Evolutionary conservation across 2,888 invertebrate species (phyloP), one percentile per base, ranked within the genome.

Genomic region (Zaprionus bogoriensis): DNA sequence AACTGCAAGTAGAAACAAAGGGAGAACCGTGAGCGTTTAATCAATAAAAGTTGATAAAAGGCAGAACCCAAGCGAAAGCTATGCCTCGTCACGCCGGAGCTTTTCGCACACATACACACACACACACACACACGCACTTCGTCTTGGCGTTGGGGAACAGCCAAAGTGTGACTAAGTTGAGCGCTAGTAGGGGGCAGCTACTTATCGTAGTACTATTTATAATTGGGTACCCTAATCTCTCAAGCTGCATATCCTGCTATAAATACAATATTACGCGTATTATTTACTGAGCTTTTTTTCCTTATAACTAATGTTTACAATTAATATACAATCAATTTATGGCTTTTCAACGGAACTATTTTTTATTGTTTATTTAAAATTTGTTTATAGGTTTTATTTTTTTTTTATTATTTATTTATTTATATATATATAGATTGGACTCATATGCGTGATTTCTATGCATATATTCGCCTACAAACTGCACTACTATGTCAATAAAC

Each of bases 1-100:
- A 6, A 54, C 85, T 77, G 77, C 53, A 86, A 85, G 46, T 48
- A 71, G 23, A 70, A 47, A 44, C 44, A 42, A 57, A 54, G 57
- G 32, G 38, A 22, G 42, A 54, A 53, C 39, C 32, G 38, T 58
- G 52, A 54, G 30, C 59, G 47, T 61, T 42, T 57, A 78, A 64
- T 83, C 57, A 79, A 71, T 71, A 71, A 67, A 57, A 44, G 46
- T 30, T 45, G 25, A 55, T 41, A 39, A 52, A 52, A 46, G 12
- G 44, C 38, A 39, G 22, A 41, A 27, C 10, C 7, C n/a, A n/a
- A n/a, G n/a, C n/a, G 20, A 71, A 59, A 65, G 66, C 47, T 52
- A 28, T 53, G 51, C 22, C 41, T 41, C 32, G 41, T 4, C 45
- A 20, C 39, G 30, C 27, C 9, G 59, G 12, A 71, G 71, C 71